Percentiles rank a stretch among this genome's conserved stretches.
Conservation (phyloP, 2,113 vertebrate species). For the Abramis brama region DNA sequence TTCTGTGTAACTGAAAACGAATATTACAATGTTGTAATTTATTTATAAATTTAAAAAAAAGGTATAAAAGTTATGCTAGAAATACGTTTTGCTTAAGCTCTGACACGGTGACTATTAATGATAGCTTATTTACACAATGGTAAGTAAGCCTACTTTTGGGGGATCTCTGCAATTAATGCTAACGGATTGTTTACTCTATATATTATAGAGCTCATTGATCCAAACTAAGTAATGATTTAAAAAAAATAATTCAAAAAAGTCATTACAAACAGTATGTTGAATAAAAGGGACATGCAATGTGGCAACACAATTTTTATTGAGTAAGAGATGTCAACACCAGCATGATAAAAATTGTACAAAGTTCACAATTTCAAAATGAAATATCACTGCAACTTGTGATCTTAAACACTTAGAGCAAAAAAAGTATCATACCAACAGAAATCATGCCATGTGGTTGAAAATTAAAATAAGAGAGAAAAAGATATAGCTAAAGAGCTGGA, state of each 20-base stretch:
- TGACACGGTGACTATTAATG: not conserved
- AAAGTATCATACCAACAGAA: slow-evolving; percentile 91
- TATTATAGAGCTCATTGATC: not conserved
- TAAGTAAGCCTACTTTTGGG: not conserved
- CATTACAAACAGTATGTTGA: not conserved
- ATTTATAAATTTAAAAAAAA: too few species aligned
- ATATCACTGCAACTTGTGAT: slow-evolving; percentile 97
- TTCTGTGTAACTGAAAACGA: too few species aligned
- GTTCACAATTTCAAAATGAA: slow-evolving; percentile 99
- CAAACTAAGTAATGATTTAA: not conserved
- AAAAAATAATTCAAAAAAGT: not conserved
- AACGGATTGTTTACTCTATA: not conserved
- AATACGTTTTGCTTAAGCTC: too few species aligned
- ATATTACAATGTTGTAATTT: not conserved
- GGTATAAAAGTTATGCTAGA: too few species aligned
- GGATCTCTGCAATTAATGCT: not conserved
- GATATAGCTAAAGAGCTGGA: slow-evolving; percentile 62
- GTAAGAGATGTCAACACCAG: slow-evolving; percentile 99
- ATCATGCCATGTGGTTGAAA: slow-evolving; percentile 98
- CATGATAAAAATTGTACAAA: slow-evolving; percentile 99
- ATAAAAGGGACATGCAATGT: slow-evolving; percentile 53
- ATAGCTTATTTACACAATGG: not conserved
- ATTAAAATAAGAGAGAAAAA: slow-evolving; percentile 74
- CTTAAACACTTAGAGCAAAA: slow-evolving; percentile 95
- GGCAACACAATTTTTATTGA: slow-evolving; percentile 98